Evolutionary conservation across 2,113 vertebrate genomes (phyloP).

Genomic region (Sigmodon hispidus): DNA sequence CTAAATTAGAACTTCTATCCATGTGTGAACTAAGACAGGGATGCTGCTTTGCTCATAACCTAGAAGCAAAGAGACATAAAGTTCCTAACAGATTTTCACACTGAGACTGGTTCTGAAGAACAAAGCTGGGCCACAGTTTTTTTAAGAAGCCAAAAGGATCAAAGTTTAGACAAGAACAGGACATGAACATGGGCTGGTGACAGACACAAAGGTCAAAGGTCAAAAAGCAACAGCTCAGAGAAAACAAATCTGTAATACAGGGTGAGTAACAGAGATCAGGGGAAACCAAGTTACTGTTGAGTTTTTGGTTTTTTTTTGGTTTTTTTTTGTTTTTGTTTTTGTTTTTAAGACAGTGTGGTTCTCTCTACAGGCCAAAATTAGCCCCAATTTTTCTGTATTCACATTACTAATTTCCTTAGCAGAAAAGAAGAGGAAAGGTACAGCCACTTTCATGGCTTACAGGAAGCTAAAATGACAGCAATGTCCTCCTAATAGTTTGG

Average conservation of each 20-base stretch:
- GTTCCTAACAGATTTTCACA: neutral
- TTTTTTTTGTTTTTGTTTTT: too few relatives aligned
- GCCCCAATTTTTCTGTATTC: neutral
- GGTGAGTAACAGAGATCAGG: neutral
- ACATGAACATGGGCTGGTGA: neutral
- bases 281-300: slow-evolving; percentile 15
- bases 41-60: neutral
- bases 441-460: neutral
- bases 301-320: too few relatives aligned
- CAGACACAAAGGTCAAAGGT: neutral
- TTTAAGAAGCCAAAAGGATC: neutral
- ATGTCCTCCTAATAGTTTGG: neutral
- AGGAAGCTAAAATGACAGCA: slow-evolving; percentile 35
- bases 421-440: neutral
- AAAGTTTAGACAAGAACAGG: neutral
- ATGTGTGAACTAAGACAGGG: slow-evolving; percentile 1
- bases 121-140: neutral
- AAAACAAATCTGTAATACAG: slow-evolving; percentile 5
- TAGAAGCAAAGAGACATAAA: neutral
- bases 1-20: slow-evolving; percentile 32
- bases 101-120: slow-evolving; percentile 29
- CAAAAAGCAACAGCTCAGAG: neutral
- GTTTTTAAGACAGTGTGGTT: neutral
- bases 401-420: neutral
- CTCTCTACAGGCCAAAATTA: neutral